Percentiles rank a stretch among this genome's conserved stretches.
These are phyloP conservation scores for Poecilia wingei DNA, from an alignment of 2,797 vertebrate genomes.

Conservation along the genomic window DNA sequence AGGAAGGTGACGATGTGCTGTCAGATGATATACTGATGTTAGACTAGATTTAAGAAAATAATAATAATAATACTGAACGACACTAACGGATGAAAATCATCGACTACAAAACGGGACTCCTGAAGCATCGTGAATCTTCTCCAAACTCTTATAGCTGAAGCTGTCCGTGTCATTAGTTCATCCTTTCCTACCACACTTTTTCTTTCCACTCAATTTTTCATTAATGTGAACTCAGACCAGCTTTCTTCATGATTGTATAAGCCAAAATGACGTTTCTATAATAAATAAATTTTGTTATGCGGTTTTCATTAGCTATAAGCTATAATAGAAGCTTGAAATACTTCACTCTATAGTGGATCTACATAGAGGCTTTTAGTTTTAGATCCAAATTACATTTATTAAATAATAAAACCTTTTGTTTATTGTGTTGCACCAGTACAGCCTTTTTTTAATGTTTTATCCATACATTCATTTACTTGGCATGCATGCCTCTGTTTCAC, in stretches of 20 bases:
- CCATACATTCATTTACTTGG: constrained; percentile 16
- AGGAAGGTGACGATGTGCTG: background rate
- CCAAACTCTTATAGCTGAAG: background rate
- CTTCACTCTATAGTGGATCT: background rate
- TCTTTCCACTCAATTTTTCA: background rate
- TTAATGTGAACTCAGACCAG: background rate
- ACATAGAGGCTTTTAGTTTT: background rate
- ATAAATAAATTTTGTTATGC: background rate
- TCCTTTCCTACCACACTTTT: background rate
- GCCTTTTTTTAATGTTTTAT: constrained; percentile 47
- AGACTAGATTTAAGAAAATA: background rate
- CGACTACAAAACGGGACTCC: too few relatives aligned
- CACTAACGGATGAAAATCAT: background rate
- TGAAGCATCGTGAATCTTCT: background rate
- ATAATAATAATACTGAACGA: background rate
- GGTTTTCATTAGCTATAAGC: background rate
- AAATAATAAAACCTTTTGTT: background rate
- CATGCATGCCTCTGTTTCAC: constrained; percentile 66
- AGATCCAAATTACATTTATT: background rate
- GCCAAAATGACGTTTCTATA: background rate
- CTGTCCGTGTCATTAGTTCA: background rate
- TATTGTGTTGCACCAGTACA: background rate
- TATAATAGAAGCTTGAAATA: background rate
- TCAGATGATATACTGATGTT: background rate
- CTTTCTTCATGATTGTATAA: background rate